phyloP scores from a whole-genome alignment of 2,888 invertebrate species.

The Meloe dianella region DNA sequence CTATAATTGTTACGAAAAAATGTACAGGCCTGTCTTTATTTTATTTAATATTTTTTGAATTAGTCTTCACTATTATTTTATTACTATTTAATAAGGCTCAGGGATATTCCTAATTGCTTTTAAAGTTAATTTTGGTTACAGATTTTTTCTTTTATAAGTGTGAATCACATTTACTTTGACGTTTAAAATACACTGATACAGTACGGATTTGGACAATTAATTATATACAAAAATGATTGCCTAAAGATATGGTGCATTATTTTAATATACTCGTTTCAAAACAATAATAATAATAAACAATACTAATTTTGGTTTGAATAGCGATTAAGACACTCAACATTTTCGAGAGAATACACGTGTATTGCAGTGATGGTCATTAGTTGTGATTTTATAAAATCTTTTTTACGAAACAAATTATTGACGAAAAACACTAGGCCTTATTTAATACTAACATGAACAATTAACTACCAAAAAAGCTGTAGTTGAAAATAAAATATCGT shows the following conservation, averaged over 20 bases:
- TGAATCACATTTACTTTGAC: conserved; percentile 35
- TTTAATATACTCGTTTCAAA: background rate
- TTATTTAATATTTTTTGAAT: too few relatives aligned
- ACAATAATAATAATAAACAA: background rate
- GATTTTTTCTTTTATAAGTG: conserved; percentile 4
- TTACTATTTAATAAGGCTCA: conserved; percentile 43
- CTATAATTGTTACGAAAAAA: background rate
- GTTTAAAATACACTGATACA: conserved; percentile 21
- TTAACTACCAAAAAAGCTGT: conserved; percentile 28
- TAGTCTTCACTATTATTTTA: conserved; percentile 27
- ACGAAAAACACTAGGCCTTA: conserved; percentile 28
- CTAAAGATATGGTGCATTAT: conserved; percentile 10
- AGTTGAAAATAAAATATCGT: conserved; percentile 25
- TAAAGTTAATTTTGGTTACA: conserved; percentile 29
- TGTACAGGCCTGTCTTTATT: conserved; percentile 31
- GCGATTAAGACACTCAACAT: conserved; percentile 34
- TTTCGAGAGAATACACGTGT: background rate
- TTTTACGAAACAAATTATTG: conserved; percentile 5
- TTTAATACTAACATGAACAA: conserved; percentile 23
- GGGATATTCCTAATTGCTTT: conserved; percentile 42
- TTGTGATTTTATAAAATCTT: background rate
- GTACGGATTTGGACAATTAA: conserved; percentile 7
- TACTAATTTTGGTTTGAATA: background rate
- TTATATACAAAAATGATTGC: conserved; percentile 3
- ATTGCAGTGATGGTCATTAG: background rate